These are phyloP conservation scores for Coreius guichenoti DNA, from an alignment of 2,797 vertebrate genomes.

Conservation along the genomic window DNA sequence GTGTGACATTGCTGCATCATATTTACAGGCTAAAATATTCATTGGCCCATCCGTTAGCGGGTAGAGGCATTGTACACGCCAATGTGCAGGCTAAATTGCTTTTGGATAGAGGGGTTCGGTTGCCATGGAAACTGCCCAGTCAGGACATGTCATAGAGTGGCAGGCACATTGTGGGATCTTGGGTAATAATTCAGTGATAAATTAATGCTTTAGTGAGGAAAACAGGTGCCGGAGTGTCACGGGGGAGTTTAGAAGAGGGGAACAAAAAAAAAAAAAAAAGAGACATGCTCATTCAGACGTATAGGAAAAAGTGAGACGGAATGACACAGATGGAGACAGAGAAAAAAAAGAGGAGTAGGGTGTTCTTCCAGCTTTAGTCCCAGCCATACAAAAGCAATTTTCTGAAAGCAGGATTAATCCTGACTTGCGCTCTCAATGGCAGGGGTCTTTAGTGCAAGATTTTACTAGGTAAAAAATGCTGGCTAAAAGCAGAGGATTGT, in stretches of 20 bases:
- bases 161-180: constrained; percentile 73
- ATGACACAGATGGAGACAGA: constrained; percentile 35
- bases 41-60: constrained; percentile 48
- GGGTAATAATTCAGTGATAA: constrained; percentile 81
- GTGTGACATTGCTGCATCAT: constrained; percentile 58
- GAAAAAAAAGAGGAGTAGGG: constrained; percentile 17
- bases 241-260: constrained; percentile 65
- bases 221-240: constrained; percentile 79
- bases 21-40: constrained; percentile 67
- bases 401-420: constrained; percentile 76
- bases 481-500: constrained; percentile 62
- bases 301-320: constrained; percentile 44
- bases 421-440: constrained; percentile 67
- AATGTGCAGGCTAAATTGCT: constrained; percentile 69
- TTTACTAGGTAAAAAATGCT: constrained; percentile 62
- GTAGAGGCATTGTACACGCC: constrained; percentile 50
- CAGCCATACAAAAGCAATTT: constrained; percentile 72
- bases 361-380: constrained; percentile 61
- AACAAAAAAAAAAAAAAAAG: constrained; percentile 4
- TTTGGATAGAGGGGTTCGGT: constrained; percentile 67
- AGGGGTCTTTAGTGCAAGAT: constrained; percentile 55
- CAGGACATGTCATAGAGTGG: constrained; percentile 74
- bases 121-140: constrained; percentile 71
- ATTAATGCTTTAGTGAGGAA: constrained; percentile 76
- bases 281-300: constrained; percentile 42